Evolutionary conservation across 2,888 invertebrate genomes (phyloP).

Genomic region (Diadegma fenestrale): DNA sequence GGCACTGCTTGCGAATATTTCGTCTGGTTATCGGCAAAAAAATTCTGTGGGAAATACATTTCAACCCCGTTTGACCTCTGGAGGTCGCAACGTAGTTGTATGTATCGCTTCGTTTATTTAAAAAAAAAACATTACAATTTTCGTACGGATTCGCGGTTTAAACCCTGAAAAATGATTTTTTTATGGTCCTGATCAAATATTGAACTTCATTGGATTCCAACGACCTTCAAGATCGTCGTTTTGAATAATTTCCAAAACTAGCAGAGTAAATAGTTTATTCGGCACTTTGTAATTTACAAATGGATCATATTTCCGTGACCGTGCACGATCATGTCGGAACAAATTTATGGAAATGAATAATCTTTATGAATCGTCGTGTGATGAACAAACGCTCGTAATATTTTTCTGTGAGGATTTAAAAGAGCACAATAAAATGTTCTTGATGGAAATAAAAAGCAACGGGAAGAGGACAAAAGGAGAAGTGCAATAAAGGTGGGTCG

Average conservation of each 20-base stretch:
- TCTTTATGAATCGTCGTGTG: constrained; percentile 6
- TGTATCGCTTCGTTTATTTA: too few relatives aligned
- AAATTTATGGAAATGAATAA: not conserved
- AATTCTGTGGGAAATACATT: not conserved
- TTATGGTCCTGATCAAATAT: too few relatives aligned
- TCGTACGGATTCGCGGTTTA: too few relatives aligned
- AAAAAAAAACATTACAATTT: too few relatives aligned
- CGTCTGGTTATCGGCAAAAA: not conserved
- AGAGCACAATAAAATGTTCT: constrained; percentile 8
- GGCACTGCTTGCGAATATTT: not conserved
- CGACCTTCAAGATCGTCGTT: too few relatives aligned
- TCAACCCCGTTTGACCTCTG: not conserved
- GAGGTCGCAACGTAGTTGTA: too few relatives aligned
- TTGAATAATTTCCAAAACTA: not conserved
- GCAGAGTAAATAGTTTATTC: not conserved
- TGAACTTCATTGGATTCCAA: too few relatives aligned
- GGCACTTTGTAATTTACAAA: not conserved
- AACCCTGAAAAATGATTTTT: too few relatives aligned
- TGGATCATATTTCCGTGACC: not conserved
- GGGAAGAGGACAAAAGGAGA: constrained; percentile 12
- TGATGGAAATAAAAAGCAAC: constrained; percentile 18
- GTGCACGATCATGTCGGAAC: not conserved
- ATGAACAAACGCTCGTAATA: constrained; percentile 1
- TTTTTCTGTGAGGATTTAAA: constrained; percentile 1
- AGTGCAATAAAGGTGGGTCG: not conserved